These are phyloP conservation scores for Psilopogon haemacephalus DNA, from an alignment of 2,113 vertebrate genomes.

Conservation along the genomic window DNA sequence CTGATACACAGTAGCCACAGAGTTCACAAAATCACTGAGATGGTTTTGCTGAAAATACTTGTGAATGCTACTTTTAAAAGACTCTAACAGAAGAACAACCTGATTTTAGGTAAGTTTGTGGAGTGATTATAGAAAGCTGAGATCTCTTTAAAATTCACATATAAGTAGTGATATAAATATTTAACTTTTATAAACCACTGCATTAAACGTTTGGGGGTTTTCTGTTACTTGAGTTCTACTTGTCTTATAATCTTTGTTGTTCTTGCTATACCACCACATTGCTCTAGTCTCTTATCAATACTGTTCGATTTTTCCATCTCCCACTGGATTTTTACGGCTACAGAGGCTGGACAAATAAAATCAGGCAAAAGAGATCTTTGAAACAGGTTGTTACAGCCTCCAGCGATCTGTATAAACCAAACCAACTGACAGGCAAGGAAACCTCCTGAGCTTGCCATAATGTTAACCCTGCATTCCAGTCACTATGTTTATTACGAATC, in stretches of 20 bases:
- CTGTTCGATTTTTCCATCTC: background rate
- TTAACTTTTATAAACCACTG: background rate
- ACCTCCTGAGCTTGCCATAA: background rate
- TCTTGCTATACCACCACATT: background rate
- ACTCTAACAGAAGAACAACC: constrained; percentile 31
- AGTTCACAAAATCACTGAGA: constrained; percentile 36
- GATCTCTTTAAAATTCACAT: background rate
- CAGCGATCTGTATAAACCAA: background rate
- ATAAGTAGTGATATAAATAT: background rate
- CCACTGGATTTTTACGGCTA: background rate
- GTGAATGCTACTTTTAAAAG: constrained; percentile 27
- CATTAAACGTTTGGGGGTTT: background rate
- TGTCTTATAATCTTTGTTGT: background rate
- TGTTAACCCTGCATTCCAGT: background rate
- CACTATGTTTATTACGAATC: background rate
- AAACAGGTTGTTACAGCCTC: background rate
- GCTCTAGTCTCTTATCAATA: background rate
- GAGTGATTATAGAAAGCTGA: background rate
- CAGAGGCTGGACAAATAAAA: background rate
- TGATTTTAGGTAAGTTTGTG: constrained; percentile 41
- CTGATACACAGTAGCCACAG: constrained; percentile 19
- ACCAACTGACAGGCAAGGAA: background rate
- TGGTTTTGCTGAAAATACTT: constrained; percentile 27
- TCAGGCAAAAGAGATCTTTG: background rate
- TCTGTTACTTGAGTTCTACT: background rate